Conservation (phyloP, 2,797 vertebrate species). For the Hippoglossus hippoglossus region DNA sequence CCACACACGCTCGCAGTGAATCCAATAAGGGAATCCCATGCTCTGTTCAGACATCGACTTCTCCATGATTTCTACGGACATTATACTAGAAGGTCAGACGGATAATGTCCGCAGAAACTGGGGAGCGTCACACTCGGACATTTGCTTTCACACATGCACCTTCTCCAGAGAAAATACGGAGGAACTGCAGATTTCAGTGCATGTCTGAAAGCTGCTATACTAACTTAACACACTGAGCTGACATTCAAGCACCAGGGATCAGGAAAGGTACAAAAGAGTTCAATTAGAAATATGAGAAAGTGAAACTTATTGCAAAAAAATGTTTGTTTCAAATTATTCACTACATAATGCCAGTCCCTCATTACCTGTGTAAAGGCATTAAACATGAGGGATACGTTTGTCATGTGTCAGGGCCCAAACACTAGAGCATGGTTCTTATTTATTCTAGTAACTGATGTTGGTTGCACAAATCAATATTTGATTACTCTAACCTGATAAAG, state of each 20-base stretch:
- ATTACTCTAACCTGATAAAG: conserved; percentile 42
- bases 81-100: too few relatives aligned
- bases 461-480: conserved; percentile 36
- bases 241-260: conserved; percentile 63
- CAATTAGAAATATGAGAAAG: conserved; percentile 27
- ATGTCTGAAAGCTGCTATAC: too few relatives aligned
- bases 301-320: conserved; percentile 45
- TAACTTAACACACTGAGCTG: conserved; percentile 52
- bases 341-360: conserved; percentile 49
- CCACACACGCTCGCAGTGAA: too few relatives aligned
- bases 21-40: too few relatives aligned
- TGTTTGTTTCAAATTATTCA: conserved; percentile 18
- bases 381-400: conserved; percentile 9
- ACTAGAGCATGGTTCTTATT: conserved; percentile 19
- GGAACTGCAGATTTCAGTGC: too few relatives aligned
- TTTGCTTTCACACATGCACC: too few relatives aligned
- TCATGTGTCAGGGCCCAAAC: conserved; percentile 39
- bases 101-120: too few relatives aligned
- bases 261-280: conserved; percentile 27
- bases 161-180: too few relatives aligned
- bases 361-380: conserved; percentile 37
- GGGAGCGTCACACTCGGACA: too few relatives aligned
- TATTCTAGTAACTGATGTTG: conserved; percentile 20
- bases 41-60: too few relatives aligned
- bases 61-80: too few relatives aligned